Conservation (phyloP, 2,888 invertebrate species). For the Cephus rjabovi region DNA sequence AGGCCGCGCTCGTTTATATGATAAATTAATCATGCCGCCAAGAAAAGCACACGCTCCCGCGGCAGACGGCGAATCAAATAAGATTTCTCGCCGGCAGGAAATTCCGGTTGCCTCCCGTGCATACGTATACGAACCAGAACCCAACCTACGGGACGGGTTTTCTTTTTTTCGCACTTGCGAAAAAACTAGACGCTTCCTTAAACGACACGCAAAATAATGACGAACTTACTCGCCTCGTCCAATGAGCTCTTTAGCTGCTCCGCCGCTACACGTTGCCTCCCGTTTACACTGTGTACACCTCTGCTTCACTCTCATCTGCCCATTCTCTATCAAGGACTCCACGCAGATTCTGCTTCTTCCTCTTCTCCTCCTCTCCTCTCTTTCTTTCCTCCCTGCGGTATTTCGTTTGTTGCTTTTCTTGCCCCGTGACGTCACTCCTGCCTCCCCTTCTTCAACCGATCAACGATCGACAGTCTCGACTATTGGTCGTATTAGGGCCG, state of each 20-base stretch:
- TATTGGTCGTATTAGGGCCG: neutral
- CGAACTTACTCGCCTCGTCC: slow-evolving; percentile 35
- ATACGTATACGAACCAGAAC: slow-evolving; percentile 23
- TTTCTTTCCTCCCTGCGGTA: neutral
- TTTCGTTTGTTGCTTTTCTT: neutral
- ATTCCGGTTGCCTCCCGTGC: slow-evolving; percentile 37
- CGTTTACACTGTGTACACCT: neutral
- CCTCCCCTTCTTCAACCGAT: neutral
- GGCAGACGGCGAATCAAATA: neutral
- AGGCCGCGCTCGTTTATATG: slow-evolving; percentile 25
- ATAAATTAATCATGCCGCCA: slow-evolving; percentile 22
- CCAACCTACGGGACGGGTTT: slow-evolving; percentile 17
- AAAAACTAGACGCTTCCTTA: slow-evolving; percentile 46
- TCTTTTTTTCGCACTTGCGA: slow-evolving; percentile 21
- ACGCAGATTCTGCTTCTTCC: neutral
- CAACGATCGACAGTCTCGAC: neutral
- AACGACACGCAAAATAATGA: slow-evolving; percentile 45
- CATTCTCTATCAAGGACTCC: neutral
- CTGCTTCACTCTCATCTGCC: neutral
- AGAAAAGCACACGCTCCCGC: neutral
- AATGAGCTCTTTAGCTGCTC: slow-evolving; percentile 25
- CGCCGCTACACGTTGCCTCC: slow-evolving; percentile 7
- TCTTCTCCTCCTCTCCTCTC: neutral
- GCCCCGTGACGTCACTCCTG: neutral
- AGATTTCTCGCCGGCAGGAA: slow-evolving; percentile 32